phyloP scores from a whole-genome alignment of 1,140 invertebrate genomes.

The Drosophila equinoxialis region DNA sequence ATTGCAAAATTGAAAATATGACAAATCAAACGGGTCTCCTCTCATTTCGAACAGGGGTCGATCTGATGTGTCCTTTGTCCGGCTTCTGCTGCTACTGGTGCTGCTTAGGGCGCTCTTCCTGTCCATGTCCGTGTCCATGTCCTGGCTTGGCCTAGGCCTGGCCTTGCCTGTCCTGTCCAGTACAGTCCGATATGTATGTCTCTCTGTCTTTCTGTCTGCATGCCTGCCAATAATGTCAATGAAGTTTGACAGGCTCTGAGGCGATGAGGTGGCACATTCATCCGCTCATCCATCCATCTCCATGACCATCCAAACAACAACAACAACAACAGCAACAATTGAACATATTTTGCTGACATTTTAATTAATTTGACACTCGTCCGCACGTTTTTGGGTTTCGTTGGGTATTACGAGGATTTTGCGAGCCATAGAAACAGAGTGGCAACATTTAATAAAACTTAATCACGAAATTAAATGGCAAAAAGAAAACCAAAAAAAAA shows the following conservation, averaged over 20 bases:
- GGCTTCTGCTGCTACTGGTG: constrained; percentile 13
- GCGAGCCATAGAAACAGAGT: constrained; percentile 22
- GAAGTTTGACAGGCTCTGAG: constrained; percentile 57
- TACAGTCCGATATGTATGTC: constrained; percentile 13
- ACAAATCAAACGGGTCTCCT: constrained; percentile 63
- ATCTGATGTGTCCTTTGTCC: constrained; percentile 33
- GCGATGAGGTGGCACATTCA: constrained; percentile 34
- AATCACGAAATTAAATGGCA: constrained; percentile 57
- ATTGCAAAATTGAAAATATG: constrained; percentile 79
- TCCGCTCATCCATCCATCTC: constrained; percentile 44
- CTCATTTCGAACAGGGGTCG: constrained; percentile 12
- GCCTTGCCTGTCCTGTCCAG: neutral
- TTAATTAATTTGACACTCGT: constrained; percentile 82
- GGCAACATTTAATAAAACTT: constrained; percentile 67
- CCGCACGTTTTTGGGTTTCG: constrained; percentile 41
- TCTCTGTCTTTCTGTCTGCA: constrained; percentile 32
- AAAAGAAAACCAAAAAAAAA: neutral
- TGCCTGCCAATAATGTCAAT: constrained; percentile 65
- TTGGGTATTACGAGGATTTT: constrained; percentile 60
- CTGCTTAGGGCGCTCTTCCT: constrained; percentile 45
- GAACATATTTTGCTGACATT: constrained; percentile 83
- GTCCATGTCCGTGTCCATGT: constrained; percentile 2
- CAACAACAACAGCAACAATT: constrained; percentile 56
- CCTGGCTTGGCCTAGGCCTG: neutral
- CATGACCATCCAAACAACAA: constrained; percentile 25